phyloP scores from a whole-genome alignment of 2,888 invertebrate genomes.

The Phoenoteleia sp. region DNA sequence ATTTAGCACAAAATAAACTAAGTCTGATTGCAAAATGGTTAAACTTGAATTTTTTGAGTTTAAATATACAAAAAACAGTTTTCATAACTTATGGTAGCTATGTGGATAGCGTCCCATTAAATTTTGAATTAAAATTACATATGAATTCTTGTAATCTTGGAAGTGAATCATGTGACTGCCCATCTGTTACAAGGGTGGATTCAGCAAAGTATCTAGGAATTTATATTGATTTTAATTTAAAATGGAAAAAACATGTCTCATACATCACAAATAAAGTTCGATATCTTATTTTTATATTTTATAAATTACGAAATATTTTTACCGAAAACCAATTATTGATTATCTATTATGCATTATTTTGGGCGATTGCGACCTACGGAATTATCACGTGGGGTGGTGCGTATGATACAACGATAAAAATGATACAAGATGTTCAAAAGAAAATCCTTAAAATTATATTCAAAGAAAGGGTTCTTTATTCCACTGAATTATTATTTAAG shows the following conservation, averaged over 20 bases:
- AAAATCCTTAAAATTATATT: neutral
- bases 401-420: neutral
- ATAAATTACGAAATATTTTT: neutral
- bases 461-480: neutral
- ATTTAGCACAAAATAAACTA: neutral
- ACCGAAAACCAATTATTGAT: neutral
- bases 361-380: neutral
- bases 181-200: neutral
- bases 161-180: neutral
- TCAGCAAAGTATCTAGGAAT: too few relatives aligned
- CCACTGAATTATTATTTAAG: neutral
- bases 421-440: neutral
- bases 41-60: neutral
- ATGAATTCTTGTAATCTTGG: neutral
- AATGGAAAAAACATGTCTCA: too few relatives aligned
- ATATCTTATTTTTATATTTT: neutral
- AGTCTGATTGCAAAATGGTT: conserved; percentile 5
- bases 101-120: neutral
- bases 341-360: neutral
- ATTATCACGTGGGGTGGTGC: neutral
- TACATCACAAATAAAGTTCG: too few relatives aligned
- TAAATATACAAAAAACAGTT: conserved; percentile 1
- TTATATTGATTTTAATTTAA: too few relatives aligned
- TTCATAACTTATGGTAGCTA: conserved; percentile 3
- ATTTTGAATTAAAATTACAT: neutral